Evolutionary conservation across 2,888 invertebrate species (phyloP), one percentile per base, ranked within the genome.

Genomic region (Epirrita christyi): DNA sequence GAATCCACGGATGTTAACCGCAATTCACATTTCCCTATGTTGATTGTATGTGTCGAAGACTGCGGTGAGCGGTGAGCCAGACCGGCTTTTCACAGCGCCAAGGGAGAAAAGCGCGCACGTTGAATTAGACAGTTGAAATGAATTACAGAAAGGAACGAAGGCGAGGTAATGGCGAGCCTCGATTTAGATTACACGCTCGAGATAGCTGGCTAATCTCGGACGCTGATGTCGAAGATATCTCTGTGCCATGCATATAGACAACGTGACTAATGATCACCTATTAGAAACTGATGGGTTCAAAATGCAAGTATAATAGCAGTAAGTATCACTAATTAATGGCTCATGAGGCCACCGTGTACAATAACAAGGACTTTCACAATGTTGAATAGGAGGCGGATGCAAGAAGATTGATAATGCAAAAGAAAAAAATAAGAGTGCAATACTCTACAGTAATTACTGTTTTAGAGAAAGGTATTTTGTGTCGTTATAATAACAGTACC

Each of bases 361-460:
- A 80, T 76, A 78, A 76, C 65, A 76, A 84, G 80, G 83, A 86
- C 85, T 85, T 84, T 87, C 85, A 81, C 85, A 76, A 73, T 66
- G 75, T 75, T 74, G 72, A 78, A 73, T 75, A 75, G 76, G 70
- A 81, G 71, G 72, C 78, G 81, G 78, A 80, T 76, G 75, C 72
- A 72, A 70, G 78, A 80, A 80, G 80, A 81, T 81, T 79, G 78
- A 82, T 79, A 81, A 76, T 72, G 75, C 68, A 75, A 82, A 80
- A 82, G 75, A 84, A 84, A 83, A 21, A 21, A 21, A 21, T n/a
- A 82, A 80, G 72, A 83, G 76, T 81, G 76, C 78, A 78, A 67
- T 78, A 76, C 75, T 47, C 74, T 71, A 71, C 62, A 75, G 80
- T 86, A 85, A 87, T 89, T 86, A 86, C 77, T 72, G 71, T 59